Evolutionary conservation across 2,888 invertebrate species (phyloP), one percentile per base, ranked within the genome.

Genomic region (Griposia aprilina): DNA sequence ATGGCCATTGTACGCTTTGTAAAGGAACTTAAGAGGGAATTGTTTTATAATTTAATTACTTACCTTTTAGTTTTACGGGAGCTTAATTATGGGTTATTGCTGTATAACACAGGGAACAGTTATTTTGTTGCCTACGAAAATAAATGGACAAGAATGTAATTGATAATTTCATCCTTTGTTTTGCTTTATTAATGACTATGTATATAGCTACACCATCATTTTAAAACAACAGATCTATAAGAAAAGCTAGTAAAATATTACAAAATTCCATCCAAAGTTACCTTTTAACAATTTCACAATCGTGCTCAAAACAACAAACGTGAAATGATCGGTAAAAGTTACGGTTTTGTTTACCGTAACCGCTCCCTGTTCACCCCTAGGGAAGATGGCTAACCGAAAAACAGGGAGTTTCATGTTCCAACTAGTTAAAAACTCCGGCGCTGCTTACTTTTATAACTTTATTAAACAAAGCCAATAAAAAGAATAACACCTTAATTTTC

Each of bases 271-370:
- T 50, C 45, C n/a, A 74, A 78, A 82, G 74, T 71, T 50, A 55
- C 20, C 57, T 66, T 55, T 74, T 59, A 71, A 78, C 66, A 70
- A 71, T 74, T 78, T 76, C 76, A 76, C 23, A 72, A 71, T 72
- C 69, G 72, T 79, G 76, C 68, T 77, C 48, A 60, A 87, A 92
- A 91, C 87, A 92, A 90, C 91, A 91, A 90, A 91, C 84, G 88
- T 88, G 86, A 92, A 91, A 92, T 92, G 89, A 93, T 93, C 90
- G 90, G 85, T 82, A 91, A 87, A 94, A 93, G 92, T 93, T 93
- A 92, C 90, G 90, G 90, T 91, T 93, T 91, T 94, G 94, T 94
- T 94, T 93, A 93, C 91, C 82, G 65, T 75, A 80, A 89, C 90
- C 86, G 85, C 86, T 88, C 89, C 88, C 89, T 80, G 71, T 78